Evolutionary conservation across 2,797 vertebrate genomes (phyloP), one percentile per base, ranked within the genome.

Genomic region (Ceryle rudis): DNA sequence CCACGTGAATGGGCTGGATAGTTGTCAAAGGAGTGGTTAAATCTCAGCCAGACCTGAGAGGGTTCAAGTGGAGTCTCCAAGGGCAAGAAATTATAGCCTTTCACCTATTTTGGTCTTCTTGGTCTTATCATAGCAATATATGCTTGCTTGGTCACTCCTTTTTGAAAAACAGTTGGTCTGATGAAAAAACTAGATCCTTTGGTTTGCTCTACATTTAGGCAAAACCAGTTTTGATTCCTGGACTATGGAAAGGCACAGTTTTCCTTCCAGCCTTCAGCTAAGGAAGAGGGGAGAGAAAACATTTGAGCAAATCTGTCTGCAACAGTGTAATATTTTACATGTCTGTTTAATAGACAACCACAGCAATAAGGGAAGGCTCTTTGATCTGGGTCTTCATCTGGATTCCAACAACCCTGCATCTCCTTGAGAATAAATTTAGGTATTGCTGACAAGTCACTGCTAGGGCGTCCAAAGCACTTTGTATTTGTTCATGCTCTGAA

Each of bases 321-420:
- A 74, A 70, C 8, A 61, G 49, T 64, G 29, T 80, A 92, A 70
- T 91, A 87, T 87, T 87, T 93, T 74, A 87, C 60, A 18, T 52
- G 23, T 82, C 71, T 91, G 61, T 92, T 95, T 93, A 91, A 94
- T 71, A 64, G 89, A 80, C 52, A 93, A 22, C 64, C 73, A 60
- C 25, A 82, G 22, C 37, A 79, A 47, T 31, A 39, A 79, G 35
- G 29, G 31, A 33, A 51, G 54, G 46, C 51, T 75, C 51, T 64
- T 93, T 41, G n/a, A 41, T 81, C 22, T 35, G 41, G 14, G 17
- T 55, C 35, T 64, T 88, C 55, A n/a, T 49, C 41, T 73, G 62
- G 35, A 78, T 86, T 85, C 66, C 57, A 55, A 20, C n/a, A 64
- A 23, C 14, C 4, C 44, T 69, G 6, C 37, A 19, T 60, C 55